Percentiles rank a stretch among this genome's conserved stretches.
Conservation (phyloP, 2,113 vertebrate genomes). For the Neolamprologus devosi region DNA sequence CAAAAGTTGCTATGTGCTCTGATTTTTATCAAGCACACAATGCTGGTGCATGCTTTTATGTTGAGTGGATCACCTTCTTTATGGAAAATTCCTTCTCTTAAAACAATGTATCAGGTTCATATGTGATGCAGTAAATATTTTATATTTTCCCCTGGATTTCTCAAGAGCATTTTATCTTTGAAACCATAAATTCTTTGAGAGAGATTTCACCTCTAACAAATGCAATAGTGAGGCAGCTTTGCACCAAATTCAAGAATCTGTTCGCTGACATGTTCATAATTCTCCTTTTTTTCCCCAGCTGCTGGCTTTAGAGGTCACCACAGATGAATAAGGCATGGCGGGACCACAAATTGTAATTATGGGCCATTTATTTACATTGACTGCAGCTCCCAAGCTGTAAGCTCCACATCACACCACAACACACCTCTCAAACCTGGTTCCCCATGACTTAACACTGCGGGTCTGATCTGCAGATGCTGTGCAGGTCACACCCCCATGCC, state of each 20-base stretch:
- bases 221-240: background rate
- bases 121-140: background rate
- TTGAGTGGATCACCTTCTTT: background rate
- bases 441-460: background rate
- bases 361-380: background rate
- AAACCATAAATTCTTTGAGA: background rate
- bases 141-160: background rate
- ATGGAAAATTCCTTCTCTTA: background rate
- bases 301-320: background rate
- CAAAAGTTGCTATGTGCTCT: background rate
- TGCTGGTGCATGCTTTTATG: background rate
- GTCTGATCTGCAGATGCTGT: background rate
- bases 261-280: background rate
- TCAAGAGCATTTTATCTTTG: background rate
- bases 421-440: background rate
- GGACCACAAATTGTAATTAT: background rate
- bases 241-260: background rate
- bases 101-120: background rate
- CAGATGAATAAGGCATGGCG: background rate
- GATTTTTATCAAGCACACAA: background rate
- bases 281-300: background rate
- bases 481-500: background rate
- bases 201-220: background rate
- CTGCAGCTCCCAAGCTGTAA: background rate
- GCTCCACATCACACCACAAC: background rate